Conservation (phyloP, 2,888 invertebrate genomes). For the Dexiosoma caninum region DNA sequence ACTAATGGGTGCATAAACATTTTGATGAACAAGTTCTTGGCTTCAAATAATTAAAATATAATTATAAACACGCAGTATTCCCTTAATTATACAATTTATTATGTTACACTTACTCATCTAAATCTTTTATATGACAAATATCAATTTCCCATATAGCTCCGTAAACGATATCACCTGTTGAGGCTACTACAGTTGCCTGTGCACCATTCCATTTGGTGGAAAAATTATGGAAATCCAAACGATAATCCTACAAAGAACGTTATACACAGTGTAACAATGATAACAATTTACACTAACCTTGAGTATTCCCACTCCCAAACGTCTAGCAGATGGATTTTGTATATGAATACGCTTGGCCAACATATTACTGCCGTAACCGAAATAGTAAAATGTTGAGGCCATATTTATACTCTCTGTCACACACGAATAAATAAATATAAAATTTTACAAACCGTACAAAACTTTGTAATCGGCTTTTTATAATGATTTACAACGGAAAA, state of each 20-base stretch:
- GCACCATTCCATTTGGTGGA: slow-evolving; percentile 88
- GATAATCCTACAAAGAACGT: slow-evolving; percentile 77
- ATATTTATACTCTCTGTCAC: slow-evolving; percentile 15
- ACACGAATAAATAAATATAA: neutral
- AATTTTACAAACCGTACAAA: neutral
- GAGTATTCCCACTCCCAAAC: slow-evolving; percentile 82
- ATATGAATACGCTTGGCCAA: slow-evolving; percentile 87
- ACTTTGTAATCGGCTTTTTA: neutral
- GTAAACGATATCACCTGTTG: slow-evolving; percentile 78
- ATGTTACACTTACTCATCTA: slow-evolving; percentile 82
- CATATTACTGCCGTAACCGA: slow-evolving; percentile 94
- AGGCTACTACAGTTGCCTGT: slow-evolving; percentile 86
- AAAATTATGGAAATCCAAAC: slow-evolving; percentile 82
- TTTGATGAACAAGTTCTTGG: slow-evolving; percentile 63
- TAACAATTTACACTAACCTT: slow-evolving; percentile 19
- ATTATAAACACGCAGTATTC: neutral
- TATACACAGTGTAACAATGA: neutral
- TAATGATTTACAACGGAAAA: neutral
- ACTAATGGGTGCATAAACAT: slow-evolving; percentile 57
- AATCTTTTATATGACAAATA: slow-evolving; percentile 80
- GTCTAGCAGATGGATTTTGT: slow-evolving; percentile 86
- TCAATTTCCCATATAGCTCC: slow-evolving; percentile 89
- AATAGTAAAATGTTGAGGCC: slow-evolving; percentile 83
- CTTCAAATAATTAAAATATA: slow-evolving; percentile 31
- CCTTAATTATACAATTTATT: neutral